Evolutionary conservation across 2,113 vertebrate species (phyloP), one percentile per base, ranked within the genome.

Genomic region (Nesogale talazaci): DNA sequence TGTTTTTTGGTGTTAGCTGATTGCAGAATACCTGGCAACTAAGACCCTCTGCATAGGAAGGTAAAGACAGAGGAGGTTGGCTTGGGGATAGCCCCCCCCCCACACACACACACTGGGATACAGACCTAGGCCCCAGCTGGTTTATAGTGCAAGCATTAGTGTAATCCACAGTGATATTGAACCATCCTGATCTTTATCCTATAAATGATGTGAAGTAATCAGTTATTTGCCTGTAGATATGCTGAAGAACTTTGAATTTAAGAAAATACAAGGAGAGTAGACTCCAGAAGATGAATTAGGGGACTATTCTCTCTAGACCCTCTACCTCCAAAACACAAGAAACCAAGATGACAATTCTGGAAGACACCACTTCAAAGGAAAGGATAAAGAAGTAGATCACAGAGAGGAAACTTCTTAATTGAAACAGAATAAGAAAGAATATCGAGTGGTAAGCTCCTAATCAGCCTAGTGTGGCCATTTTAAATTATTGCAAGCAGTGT

Each of bases 1-100:
- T 88, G 89, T 22, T 20, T n/a, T 20, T 10, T 20, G 78, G 61
- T 67, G 83, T 83, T 67, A 82, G 88, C 93, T 78, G 36, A 34
- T 52, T 72, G 11, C 36, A 76, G 38, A 81, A 20, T 52, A 29
- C 52, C 76, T 88, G 80, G 63, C 75, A n/a, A 25, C 40, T 0
- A 56, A 85, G 87, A 74, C 70, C 20, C n/a, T 31, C 42, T 75
- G n/a, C 57, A 70, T 23, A 42, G 52, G 77, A 61, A 70, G 88
- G 65, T 11, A 12, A 4, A 7, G 46, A 70, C 77, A 75, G 3
- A 52, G 31, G 34, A 46, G 61, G 16, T 22, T 0, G 11, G 34
- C 25, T 38, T 77, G 40, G 9, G 57, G 75, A 29, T 2, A 11
- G 46, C 1, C 67, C 40, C 31, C 59, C 1, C n/a, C n/a, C n/a